Evolutionary conservation across 23 tunicate species (phyloP).

Genomic region (Styela clava): DNA sequence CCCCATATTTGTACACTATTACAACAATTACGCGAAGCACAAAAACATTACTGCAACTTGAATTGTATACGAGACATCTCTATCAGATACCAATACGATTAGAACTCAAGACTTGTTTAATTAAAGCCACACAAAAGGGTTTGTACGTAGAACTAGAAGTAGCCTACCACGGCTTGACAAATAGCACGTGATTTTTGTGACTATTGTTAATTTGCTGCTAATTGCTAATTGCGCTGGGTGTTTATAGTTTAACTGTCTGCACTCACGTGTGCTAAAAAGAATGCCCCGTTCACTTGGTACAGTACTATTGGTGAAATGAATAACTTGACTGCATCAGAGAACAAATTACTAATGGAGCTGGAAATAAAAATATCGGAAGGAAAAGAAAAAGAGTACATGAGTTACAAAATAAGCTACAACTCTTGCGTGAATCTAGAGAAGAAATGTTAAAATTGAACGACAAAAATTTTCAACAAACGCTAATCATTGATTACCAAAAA

Average conservation of each 20-base stretch:
- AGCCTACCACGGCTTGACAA: too few relatives aligned
- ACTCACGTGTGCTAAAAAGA: neutral
- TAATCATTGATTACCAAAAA: neutral
- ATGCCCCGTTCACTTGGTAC: neutral
- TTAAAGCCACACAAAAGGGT: too few relatives aligned
- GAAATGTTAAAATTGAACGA: neutral
- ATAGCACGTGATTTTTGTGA: too few relatives aligned
- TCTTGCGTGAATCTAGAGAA: neutral
- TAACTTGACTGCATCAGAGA: neutral
- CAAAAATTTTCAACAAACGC: neutral
- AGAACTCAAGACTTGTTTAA: too few relatives aligned
- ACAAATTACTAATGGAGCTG: neutral
- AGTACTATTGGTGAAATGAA: conserved; percentile 11
- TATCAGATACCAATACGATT: too few relatives aligned
- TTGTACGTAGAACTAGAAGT: too few relatives aligned
- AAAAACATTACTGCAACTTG: too few relatives aligned
- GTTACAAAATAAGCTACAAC: neutral
- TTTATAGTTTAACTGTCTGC: neutral
- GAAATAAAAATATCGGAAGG: neutral
- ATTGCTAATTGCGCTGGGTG: too few relatives aligned
- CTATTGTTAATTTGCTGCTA: too few relatives aligned
- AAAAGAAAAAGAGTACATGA: neutral
- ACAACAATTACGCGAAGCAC: too few relatives aligned
- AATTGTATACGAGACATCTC: too few relatives aligned
- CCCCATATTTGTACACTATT: too few relatives aligned